A percentile compares a stretch with the other conserved stretches of the same genome.
phyloP scores from a whole-genome alignment of 2,113 vertebrate genomes.

The Chloropsis hardwickii region DNA sequence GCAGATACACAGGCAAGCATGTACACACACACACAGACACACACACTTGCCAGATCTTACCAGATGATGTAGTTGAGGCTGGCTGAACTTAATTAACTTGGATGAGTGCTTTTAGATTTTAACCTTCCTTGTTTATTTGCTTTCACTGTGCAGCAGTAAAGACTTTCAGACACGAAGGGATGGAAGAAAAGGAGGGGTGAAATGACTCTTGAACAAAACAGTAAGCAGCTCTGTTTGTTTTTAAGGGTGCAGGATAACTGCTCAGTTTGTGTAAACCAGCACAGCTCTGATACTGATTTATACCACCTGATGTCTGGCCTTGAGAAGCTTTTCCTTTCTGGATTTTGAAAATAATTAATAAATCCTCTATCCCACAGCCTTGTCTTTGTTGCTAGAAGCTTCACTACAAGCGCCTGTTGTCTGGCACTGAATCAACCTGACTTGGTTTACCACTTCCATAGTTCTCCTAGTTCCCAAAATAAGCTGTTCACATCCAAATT shows the following conservation, averaged over 20 bases:
- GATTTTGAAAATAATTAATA: not conserved
- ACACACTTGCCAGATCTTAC: conserved; percentile 15
- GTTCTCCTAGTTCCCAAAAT: not conserved
- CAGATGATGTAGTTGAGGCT: conserved; percentile 59
- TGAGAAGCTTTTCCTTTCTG: not conserved
- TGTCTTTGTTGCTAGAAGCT: not conserved
- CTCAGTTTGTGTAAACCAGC: not conserved
- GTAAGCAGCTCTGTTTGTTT: not conserved
- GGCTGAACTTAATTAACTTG: conserved; percentile 70
- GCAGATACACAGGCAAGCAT: not conserved
- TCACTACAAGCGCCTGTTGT: not conserved
- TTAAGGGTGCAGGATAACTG: not conserved
- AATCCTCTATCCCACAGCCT: not conserved
- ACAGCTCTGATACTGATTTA: not conserved
- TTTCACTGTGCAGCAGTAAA: conserved; percentile 52
- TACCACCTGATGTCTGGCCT: not conserved
- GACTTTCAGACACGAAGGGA: conserved; percentile 48
- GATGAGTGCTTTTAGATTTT: conserved; percentile 64
- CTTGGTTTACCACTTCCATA: not conserved
- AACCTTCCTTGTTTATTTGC: conserved; percentile 63
- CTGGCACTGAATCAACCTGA: not conserved
- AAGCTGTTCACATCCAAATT: not conserved
- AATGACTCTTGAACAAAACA: not conserved
- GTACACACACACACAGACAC: not conserved
- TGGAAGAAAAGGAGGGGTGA: not conserved